Evolutionary conservation across 30 jellyfish, hydroid and myxozoan genomes (phyloP).

Genomic region (Pseudorhiza aurosa): DNA sequence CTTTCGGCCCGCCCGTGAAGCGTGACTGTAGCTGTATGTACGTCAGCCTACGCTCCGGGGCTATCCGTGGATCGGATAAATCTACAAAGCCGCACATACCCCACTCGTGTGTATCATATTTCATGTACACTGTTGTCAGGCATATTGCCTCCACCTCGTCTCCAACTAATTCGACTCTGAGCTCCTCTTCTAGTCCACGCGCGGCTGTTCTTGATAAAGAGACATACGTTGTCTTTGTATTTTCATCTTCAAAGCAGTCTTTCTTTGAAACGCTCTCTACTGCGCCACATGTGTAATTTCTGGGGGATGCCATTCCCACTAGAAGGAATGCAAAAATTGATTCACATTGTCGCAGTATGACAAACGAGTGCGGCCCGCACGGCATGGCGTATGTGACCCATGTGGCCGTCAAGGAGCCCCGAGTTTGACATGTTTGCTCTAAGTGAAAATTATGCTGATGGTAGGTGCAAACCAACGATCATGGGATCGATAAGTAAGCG

Average conservation of each 20-base stretch:
- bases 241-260: constrained; percentile 57
- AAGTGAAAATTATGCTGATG: too few species aligned
- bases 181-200: constrained; percentile 79
- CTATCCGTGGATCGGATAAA: constrained; percentile 66
- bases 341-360: too few species aligned
- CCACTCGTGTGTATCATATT: constrained; percentile 89
- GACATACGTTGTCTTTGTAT: constrained; percentile 38
- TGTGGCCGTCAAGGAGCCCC: too few species aligned
- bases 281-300: constrained; percentile 85
- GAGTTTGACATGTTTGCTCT: too few species aligned
- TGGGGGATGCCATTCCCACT: constrained; percentile 87
- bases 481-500: too few species aligned
- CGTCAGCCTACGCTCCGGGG: constrained; percentile 81
- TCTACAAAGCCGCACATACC: constrained; percentile 87
- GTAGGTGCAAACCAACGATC: too few species aligned
- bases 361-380: too few species aligned
- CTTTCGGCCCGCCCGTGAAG: constrained; percentile 79
- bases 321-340: too few species aligned
- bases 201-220: constrained; percentile 77
- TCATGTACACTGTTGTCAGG: constrained; percentile 77
- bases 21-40: constrained; percentile 68
- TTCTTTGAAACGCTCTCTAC: constrained; percentile 87
- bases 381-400: too few species aligned
- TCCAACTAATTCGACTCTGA: constrained; percentile 73
- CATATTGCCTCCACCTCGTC: constrained; percentile 76